Conservation (phyloP, 2,888 invertebrate species). For the Pogonocherus hispidulus region DNA sequence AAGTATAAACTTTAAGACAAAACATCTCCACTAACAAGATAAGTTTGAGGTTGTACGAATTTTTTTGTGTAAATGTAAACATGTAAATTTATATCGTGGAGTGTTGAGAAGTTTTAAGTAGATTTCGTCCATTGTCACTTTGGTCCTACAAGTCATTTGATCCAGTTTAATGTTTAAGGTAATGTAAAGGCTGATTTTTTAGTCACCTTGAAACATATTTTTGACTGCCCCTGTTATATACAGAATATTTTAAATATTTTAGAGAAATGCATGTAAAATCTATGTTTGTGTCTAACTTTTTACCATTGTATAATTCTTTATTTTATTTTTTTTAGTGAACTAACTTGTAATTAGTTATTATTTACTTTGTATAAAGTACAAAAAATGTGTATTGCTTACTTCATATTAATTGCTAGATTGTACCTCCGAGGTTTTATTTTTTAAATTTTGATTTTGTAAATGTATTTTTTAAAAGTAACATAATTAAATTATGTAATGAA, state of each 20-base stretch:
- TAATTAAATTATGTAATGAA: constrained; percentile 30
- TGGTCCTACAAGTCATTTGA: constrained; percentile 7
- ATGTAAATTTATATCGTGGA: constrained; percentile 9
- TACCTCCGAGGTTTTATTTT: constrained; percentile 26
- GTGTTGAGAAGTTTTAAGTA: constrained; percentile 26
- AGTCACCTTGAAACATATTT: constrained; percentile 21
- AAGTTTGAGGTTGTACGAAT: neutral
- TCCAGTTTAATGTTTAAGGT: constrained; percentile 19
- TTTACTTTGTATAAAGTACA: constrained; percentile 33
- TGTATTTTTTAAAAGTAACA: constrained; percentile 24
- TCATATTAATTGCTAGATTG: constrained; percentile 25
- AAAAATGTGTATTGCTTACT: constrained; percentile 28
- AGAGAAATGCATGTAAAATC: constrained; percentile 28
- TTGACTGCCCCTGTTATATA: constrained; percentile 32
- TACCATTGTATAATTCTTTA: constrained; percentile 26
- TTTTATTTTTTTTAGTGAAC: constrained; percentile 24
- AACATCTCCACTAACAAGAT: neutral
- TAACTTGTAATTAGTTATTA: constrained; percentile 18
- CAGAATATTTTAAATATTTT: constrained; percentile 18
- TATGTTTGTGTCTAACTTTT: constrained; percentile 25
- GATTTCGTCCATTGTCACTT: constrained; percentile 18
- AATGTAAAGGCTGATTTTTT: constrained; percentile 28
- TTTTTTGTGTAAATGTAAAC: constrained; percentile 19
- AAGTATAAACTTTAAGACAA: neutral
- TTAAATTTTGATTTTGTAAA: constrained; percentile 25